A percentile compares a stretch with the other conserved stretches of the same genome.
Conservation (phyloP, 1,140 invertebrate genomes). For the Oppia nitens region DNA sequence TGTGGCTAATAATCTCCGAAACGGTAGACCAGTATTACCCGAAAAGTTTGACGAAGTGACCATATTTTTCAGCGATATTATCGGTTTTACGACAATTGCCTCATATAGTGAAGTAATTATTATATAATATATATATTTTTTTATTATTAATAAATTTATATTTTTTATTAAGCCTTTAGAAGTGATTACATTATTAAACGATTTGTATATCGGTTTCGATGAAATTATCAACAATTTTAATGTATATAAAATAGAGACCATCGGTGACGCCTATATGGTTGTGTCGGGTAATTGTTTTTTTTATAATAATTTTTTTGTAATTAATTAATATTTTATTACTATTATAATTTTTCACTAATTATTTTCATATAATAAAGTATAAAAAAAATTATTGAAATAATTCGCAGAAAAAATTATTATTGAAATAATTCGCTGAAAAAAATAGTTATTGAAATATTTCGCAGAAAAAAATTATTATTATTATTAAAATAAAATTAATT, state of each 20-base stretch:
- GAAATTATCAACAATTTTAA: conserved; percentile 79
- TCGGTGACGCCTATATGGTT: conserved; percentile 89
- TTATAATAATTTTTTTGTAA: neutral
- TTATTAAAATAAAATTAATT: neutral
- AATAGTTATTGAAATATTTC: neutral
- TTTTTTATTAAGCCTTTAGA: neutral
- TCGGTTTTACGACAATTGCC: conserved; percentile 87
- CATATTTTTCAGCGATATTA: conserved; percentile 57
- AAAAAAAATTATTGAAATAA: no score
- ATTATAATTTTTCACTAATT: neutral
- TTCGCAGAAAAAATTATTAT: neutral
- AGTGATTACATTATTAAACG: neutral
- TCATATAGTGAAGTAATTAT: conserved; percentile 53
- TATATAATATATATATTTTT: conserved; percentile 23
- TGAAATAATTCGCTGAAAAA: neutral
- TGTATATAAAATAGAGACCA: conserved; percentile 96
- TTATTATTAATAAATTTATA: neutral
- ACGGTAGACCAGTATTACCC: conserved; percentile 58
- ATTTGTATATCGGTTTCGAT: conserved; percentile 40
- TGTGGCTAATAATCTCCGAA: conserved; percentile 29
- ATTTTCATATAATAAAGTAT: no score
- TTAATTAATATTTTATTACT: neutral
- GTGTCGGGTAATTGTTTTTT: conserved; percentile 34
- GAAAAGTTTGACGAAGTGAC: conserved; percentile 22
- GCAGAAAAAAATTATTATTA: neutral